These are phyloP conservation scores for Gasterosteus nipponicus DNA, from an alignment of 2,113 vertebrate species.

Conservation along the genomic window DNA sequence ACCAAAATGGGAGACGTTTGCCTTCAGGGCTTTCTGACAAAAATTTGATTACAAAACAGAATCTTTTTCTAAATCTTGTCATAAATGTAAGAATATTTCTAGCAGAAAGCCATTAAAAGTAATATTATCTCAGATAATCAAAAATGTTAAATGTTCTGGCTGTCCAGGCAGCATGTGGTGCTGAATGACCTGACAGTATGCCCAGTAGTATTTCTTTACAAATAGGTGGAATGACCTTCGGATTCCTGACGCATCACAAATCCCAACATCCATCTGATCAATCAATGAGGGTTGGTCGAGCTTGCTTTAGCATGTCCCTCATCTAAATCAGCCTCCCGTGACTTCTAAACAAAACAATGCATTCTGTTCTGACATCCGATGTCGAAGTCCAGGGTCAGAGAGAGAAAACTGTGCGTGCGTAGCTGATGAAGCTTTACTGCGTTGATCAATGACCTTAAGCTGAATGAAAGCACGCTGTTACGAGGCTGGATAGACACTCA, in stretches of 20 bases:
- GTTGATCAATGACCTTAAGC: constrained; percentile 15
- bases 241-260: background rate
- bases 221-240: background rate
- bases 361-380: background rate
- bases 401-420: background rate
- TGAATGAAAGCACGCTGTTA: background rate
- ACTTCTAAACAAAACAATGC: background rate
- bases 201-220: background rate
- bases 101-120: background rate
- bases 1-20: background rate
- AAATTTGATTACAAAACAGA: background rate
- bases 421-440: constrained; percentile 15
- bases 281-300: background rate
- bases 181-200: background rate
- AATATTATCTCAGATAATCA: background rate
- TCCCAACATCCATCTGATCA: background rate
- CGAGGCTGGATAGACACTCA: background rate
- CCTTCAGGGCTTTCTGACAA: background rate
- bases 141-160: background rate
- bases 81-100: background rate
- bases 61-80: background rate
- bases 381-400: background rate
- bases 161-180: background rate
- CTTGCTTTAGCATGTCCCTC: background rate
- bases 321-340: background rate